A percentile compares a stretch with the other conserved stretches of the same genome.
Evolutionary conservation across 2,888 invertebrate genomes (phyloP).

Genomic region (Epinotia brunnichana): DNA sequence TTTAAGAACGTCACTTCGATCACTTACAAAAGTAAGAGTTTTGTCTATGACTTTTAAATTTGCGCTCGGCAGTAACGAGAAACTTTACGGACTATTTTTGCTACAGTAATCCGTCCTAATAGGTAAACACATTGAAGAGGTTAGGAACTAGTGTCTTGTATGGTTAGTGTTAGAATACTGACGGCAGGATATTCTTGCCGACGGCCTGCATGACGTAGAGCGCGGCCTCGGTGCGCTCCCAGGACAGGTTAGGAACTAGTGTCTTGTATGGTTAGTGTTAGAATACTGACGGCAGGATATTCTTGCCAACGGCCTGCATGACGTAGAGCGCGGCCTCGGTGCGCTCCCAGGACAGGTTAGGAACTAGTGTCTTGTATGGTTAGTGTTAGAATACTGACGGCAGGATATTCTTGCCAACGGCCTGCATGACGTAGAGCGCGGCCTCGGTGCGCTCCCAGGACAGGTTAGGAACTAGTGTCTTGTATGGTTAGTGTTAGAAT

Average conservation of each 20-base stretch:
- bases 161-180: constrained; percentile 65
- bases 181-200: constrained; percentile 97
- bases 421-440: constrained; percentile 96
- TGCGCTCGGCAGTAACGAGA: no score
- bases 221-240: constrained; percentile 97
- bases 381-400: constrained; percentile 89
- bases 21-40: no score
- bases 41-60: no score
- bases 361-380: background rate
- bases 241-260: constrained; percentile 85
- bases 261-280: background rate
- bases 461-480: constrained; percentile 65
- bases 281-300: constrained; percentile 92
- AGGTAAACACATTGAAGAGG: no score
- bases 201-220: constrained; percentile 97
- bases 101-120: no score
- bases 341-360: constrained; percentile 94
- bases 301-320: constrained; percentile 97
- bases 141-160: background rate
- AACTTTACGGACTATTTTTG: no score
- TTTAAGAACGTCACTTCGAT: no score
- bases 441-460: constrained; percentile 98
- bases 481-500: background rate
- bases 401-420: constrained; percentile 96
- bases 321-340: constrained; percentile 97